These are phyloP conservation scores for Drosophila trichaetosa DNA, from an alignment of 2,888 invertebrate genomes.

Conservation along the genomic window DNA sequence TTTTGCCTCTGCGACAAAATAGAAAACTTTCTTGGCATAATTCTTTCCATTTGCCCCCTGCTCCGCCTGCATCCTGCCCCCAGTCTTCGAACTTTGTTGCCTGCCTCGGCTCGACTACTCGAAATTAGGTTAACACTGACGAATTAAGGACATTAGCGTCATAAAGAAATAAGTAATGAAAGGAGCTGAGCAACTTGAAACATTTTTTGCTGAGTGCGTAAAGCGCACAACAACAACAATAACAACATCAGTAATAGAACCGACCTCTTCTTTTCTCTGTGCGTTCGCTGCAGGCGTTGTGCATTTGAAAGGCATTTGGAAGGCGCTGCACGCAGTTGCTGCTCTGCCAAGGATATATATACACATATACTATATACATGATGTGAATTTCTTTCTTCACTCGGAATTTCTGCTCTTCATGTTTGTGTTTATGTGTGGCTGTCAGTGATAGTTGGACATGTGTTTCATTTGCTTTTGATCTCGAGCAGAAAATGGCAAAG, in stretches of 20 bases:
- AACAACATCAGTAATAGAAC: slow-evolving; percentile 17
- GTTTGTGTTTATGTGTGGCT: slow-evolving; percentile 11
- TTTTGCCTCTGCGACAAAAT: slow-evolving; percentile 73
- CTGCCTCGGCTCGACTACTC: slow-evolving; percentile 54
- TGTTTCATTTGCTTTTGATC: slow-evolving; percentile 59
- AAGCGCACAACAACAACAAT: slow-evolving; percentile 36
- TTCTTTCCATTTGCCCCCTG: slow-evolving; percentile 64
- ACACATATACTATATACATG: not conserved
- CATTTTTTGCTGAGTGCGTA: slow-evolving; percentile 75
- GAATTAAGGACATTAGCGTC: slow-evolving; percentile 81
- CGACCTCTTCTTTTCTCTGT: slow-evolving; percentile 15
- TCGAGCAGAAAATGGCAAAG: not conserved
- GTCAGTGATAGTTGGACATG: slow-evolving; percentile 43
- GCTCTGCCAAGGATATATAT: slow-evolving; percentile 32
- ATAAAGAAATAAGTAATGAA: slow-evolving; percentile 82
- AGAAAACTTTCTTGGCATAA: slow-evolving; percentile 81
- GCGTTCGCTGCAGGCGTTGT: slow-evolving; percentile 58
- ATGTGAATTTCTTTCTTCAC: slow-evolving; percentile 16
- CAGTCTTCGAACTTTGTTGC: slow-evolving; percentile 53
- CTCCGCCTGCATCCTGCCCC: slow-evolving; percentile 35
- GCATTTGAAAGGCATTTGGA: slow-evolving; percentile 53
- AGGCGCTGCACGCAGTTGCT: slow-evolving; percentile 51
- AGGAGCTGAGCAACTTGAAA: slow-evolving; percentile 63
- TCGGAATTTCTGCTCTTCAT: not conserved
- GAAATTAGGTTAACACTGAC: slow-evolving; percentile 81